These are phyloP conservation scores for Dichetophora obliterata DNA, from an alignment of 2,888 invertebrate genomes.

Conservation along the genomic window DNA sequence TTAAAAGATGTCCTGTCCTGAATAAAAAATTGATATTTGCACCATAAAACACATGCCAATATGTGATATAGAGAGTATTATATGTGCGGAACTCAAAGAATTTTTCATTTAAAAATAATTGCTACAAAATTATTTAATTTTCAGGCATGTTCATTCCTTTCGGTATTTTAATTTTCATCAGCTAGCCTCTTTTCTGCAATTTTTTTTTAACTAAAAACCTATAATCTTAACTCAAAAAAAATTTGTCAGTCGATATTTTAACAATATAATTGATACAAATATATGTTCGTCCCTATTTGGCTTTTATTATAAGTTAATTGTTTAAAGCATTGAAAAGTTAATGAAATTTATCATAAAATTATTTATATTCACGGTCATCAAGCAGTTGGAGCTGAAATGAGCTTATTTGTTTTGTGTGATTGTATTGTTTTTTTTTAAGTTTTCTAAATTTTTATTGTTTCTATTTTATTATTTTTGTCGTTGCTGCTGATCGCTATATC, in stretches of 20 bases:
- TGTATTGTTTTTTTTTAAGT: neutral
- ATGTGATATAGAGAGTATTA: too few species aligned
- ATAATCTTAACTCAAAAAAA: neutral
- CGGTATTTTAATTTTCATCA: too few species aligned
- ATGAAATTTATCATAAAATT: slow-evolving; percentile 30
- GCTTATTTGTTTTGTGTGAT: neutral
- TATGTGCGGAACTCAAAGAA: too few species aligned
- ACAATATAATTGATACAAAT: slow-evolving; percentile 34
- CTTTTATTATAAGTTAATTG: neutral
- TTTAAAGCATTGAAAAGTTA: neutral
- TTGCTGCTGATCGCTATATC: neutral
- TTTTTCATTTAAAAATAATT: too few species aligned
- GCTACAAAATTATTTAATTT: too few species aligned
- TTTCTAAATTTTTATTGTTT: neutral
- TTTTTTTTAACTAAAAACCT: neutral
- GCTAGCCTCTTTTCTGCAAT: too few species aligned
- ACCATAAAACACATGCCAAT: too few species aligned
- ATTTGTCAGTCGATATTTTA: slow-evolving; percentile 22
- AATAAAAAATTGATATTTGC: too few species aligned
- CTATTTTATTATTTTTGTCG: neutral
- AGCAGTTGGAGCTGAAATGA: neutral
- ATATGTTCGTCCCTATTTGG: neutral
- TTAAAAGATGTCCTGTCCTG: too few species aligned
- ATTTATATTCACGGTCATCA: slow-evolving; percentile 23
- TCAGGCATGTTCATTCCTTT: too few species aligned